Base-by-base conservation (phyloP, 2,797 vertebrate genomes). In the Pachyuromys duprasi region DNA sequence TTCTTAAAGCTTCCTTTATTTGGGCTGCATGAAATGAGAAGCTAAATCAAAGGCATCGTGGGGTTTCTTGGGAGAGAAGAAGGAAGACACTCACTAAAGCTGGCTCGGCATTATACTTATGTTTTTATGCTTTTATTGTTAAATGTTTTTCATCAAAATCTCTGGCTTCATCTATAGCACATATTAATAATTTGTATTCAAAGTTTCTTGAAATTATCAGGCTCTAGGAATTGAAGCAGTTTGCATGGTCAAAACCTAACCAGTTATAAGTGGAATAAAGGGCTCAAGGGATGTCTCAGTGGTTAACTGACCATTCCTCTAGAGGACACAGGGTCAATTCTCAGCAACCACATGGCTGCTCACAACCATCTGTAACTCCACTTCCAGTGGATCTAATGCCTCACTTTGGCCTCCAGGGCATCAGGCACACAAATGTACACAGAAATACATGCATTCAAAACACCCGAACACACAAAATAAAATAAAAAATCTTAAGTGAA, bases 1-100 rank as follows among this genome's bases (percentile, higher is more conserved):
- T 95, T 83, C 96, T 69, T 69, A 86, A 80, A 18, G 45, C 83
- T 89, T 70, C 33, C 89, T 96, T 96, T 92, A 5, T 74, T 76
- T 2, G 14, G 78, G 92, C 89, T 95, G 91, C 88, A 76, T 45
- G 90, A 62, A 81, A 94, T 74, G 86, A 72, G 79, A 93, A 39
- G 84, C 76, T 90, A 75, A 89, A 95, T 94, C 95, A 92, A 78
- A 80, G 91, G 69, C 57, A 92, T 33, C 62, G 45, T 36, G 1
- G 9, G 33, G 62, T 8, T 79, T 31, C 60, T 45, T n/a, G 57
- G 9, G 15, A 13, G 9, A 49, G 17, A 11, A n/a, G 14, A 94
- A 63, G 39, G 36, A 75, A 86, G 84, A 8, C 1, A 14, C 49
- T 72, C 76, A 62, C 49, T 90, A 74, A 95, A 91, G 33, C 14